A percentile compares a stretch with the other conserved stretches of the same genome.
Evolutionary conservation across 1,140 invertebrate genomes (phyloP).

Genomic region (Vanessa atalanta): DNA sequence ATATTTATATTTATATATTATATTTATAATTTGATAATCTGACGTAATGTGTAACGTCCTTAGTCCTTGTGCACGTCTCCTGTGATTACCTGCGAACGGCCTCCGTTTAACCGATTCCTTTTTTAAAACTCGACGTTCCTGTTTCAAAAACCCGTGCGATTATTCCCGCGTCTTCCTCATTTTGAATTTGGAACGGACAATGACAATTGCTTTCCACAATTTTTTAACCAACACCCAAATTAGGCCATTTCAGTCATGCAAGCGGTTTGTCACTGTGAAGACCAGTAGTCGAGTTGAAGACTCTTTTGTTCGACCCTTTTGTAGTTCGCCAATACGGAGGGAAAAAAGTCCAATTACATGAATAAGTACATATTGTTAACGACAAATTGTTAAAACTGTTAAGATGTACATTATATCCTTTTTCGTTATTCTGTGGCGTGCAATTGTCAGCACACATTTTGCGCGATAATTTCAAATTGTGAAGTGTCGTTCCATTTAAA

Average conservation of each 20-base stretch:
- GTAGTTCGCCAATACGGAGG: not conserved
- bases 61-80: conserved; percentile 59
- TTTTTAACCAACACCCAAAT: conserved; percentile 58
- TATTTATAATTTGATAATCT: not conserved
- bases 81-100: conserved; percentile 77
- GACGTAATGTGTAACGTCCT: conserved; percentile 43
- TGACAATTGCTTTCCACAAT: conserved; percentile 60
- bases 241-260: conserved; percentile 62
- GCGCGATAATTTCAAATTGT: too few species aligned
- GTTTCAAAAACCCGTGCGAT: conserved; percentile 73
- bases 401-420: not conserved
- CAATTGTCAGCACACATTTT: too few species aligned
- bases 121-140: conserved; percentile 76
- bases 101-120: conserved; percentile 75
- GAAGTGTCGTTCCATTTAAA: too few species aligned
- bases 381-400: not conserved
- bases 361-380: not conserved
- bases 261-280: conserved; percentile 65
- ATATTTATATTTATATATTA: too few species aligned
- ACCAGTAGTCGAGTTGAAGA: conserved; percentile 60
- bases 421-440: too few species aligned
- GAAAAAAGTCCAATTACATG: not conserved
- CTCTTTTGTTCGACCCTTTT: conserved; percentile 24
- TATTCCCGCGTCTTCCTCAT: conserved; percentile 75
- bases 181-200: conserved; percentile 75